phyloP scores from a whole-genome alignment of 2,113 vertebrate genomes.

The Cyanoliseus patagonus region DNA sequence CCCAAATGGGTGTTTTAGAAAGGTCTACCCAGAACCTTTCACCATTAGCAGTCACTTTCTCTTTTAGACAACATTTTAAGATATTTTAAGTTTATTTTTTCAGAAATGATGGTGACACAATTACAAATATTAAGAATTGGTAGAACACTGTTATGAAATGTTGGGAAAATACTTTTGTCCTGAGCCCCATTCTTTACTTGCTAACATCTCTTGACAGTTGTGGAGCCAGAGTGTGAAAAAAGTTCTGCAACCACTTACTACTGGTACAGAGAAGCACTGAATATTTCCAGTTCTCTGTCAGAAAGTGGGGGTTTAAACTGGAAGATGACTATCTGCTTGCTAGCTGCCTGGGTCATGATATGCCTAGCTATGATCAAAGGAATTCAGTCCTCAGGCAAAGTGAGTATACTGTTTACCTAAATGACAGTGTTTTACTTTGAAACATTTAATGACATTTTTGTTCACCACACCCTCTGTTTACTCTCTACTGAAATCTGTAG shows the following conservation, averaged over 20 bases:
- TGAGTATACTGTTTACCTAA: slow-evolving; percentile 67
- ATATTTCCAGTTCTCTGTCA: slow-evolving; percentile 91
- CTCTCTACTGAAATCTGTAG: background rate
- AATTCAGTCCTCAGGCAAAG: slow-evolving; percentile 98
- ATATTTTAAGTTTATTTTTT: background rate
- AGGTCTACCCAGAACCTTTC: background rate
- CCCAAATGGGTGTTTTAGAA: background rate
- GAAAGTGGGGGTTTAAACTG: slow-evolving; percentile 94
- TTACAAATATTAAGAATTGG: background rate
- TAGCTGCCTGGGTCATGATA: slow-evolving; percentile 91
- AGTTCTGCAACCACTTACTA: slow-evolving; percentile 97
- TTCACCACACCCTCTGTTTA: background rate
- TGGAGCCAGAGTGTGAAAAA: slow-evolving; percentile 94
- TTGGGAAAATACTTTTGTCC: background rate
- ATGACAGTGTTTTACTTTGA: background rate
- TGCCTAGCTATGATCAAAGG: slow-evolving; percentile 98
- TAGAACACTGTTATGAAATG: background rate
- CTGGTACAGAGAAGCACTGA: slow-evolving; percentile 94
- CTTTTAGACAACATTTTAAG: background rate
- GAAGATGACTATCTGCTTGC: slow-evolving; percentile 93
- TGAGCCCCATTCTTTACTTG: background rate
- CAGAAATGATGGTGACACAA: background rate
- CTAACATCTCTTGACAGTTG: slow-evolving; percentile 73
- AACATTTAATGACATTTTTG: background rate
- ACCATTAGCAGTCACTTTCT: background rate